phyloP scores from a whole-genome alignment of 2,113 vertebrate genomes.

The Nipponia nippon region DNA sequence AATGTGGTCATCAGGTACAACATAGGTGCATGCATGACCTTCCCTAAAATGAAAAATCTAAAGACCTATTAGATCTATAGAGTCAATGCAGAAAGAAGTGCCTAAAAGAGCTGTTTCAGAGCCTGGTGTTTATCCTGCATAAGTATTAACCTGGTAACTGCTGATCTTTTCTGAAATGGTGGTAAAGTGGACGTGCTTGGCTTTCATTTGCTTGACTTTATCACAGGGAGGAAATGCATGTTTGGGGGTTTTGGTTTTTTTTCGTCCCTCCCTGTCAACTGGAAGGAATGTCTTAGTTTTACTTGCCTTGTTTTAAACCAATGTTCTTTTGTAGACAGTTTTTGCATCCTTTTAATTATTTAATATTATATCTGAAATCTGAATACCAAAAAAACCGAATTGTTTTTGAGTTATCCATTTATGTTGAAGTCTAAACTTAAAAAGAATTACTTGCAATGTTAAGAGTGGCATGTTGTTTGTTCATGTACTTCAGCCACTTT shows the following conservation, averaged over 20 bases:
- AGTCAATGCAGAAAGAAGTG: neutral
- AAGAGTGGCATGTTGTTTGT: neutral
- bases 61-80: neutral
- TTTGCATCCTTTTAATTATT: neutral
- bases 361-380: neutral
- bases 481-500: neutral
- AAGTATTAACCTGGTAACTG: neutral
- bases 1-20: neutral
- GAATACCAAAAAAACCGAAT: neutral
- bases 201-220: neutral
- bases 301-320: neutral
- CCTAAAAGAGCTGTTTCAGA: neutral
- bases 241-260: neutral
- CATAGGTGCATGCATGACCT: rapidly evolving
- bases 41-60: neutral
- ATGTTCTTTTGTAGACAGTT: neutral
- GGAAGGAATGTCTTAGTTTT: neutral
- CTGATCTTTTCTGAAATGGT: neutral
- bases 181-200: neutral
- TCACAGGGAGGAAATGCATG: neutral
- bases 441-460: neutral
- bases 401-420: neutral
- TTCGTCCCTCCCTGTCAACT: neutral
- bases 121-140: neutral
- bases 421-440: neutral